phyloP scores from a whole-genome alignment of 2,797 vertebrate species.

The Garrulus glandarius region DNA sequence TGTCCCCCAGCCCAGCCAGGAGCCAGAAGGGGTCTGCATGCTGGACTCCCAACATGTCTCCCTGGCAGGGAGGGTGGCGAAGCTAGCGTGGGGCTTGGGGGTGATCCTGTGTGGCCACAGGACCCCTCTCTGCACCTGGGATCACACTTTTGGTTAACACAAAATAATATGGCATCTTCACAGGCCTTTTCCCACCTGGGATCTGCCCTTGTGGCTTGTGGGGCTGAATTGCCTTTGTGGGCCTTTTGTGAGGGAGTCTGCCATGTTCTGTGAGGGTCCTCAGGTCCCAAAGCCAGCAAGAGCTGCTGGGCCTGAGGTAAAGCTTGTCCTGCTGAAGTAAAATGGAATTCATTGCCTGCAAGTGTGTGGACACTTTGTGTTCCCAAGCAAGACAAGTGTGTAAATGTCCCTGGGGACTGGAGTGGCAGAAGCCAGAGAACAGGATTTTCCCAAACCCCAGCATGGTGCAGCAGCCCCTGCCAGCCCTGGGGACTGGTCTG shows the following conservation, averaged over 20 bases:
- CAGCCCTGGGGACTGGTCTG: not conserved
- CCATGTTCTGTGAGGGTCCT: not conserved
- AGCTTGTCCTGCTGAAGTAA: not conserved
- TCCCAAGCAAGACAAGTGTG: accelerated
- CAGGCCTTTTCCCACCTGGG: not conserved
- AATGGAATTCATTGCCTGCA: not conserved
- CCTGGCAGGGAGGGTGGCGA: not conserved
- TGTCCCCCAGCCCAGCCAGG: no score
- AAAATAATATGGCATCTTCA: not conserved
- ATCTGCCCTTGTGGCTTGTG: no score
- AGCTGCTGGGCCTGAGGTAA: not conserved
- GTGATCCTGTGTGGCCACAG: not conserved
- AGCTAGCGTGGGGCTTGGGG: not conserved
- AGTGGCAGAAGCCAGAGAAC: not conserved
- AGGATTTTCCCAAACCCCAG: not conserved
- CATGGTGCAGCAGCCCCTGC: not conserved
- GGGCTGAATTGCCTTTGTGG: not conserved
- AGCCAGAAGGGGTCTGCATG: not conserved
- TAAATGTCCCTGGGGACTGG: not conserved
- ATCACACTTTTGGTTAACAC: not conserved
- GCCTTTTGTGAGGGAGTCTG: not conserved
- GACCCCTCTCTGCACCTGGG: not conserved
- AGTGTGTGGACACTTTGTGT: not conserved
- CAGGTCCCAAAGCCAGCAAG: not conserved
- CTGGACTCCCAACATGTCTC: accelerated